Base-by-base conservation (phyloP, 2,888 invertebrate species). In the Megaustenia siamemsis region DNA sequence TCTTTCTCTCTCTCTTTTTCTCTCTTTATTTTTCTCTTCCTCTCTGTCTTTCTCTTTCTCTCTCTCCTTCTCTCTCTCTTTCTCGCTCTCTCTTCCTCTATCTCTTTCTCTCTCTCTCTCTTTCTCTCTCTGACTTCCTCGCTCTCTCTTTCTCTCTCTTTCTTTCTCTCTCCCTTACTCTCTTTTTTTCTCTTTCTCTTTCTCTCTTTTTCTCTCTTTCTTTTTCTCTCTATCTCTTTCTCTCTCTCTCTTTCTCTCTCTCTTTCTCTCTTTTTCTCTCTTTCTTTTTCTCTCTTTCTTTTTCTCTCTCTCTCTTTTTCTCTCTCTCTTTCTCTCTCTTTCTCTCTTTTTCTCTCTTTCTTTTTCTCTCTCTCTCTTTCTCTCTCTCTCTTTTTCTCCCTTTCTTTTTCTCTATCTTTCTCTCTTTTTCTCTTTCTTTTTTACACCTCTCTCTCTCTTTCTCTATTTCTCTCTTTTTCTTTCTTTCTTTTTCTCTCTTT, bases 21-120 rank as follows among this genome's bases (percentile, higher is more conserved):
- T 12, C 12, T 32, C 40, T 12, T 12, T 10, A 2, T 40, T 28
- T 6, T 28, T 45, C 49, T 76, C 76, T 49, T 56, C 60, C 60
- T 60, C 60, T 28, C 38, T 78, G 8, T 35, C 49, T 76, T 6
- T 76, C 76, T 49, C 76, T 53, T 28, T 76, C 28, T 28, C 49
- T 49, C 53, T 8, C 53, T 76, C 24, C 45, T n/a, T 45, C 15
- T 76, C 12, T 53, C 4, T 28, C 76, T 76, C 28, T n/a, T 24
- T 49, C 3, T 76, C 53, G n/a, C 3, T 56, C 56, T 28, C 35
- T 35, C 28, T 60, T 4, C 38, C 24, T 77, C 18, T 28, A 21
- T 49, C 35, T 75, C 49, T 35, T 24, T 32, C 8, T 53, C 6
- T 24, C 15, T 24, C 53, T 28, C 8, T 35, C 35, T 3, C 53